phyloP scores from a whole-genome alignment of 2,888 invertebrate genomes.

The Horisme vitalbata region DNA sequence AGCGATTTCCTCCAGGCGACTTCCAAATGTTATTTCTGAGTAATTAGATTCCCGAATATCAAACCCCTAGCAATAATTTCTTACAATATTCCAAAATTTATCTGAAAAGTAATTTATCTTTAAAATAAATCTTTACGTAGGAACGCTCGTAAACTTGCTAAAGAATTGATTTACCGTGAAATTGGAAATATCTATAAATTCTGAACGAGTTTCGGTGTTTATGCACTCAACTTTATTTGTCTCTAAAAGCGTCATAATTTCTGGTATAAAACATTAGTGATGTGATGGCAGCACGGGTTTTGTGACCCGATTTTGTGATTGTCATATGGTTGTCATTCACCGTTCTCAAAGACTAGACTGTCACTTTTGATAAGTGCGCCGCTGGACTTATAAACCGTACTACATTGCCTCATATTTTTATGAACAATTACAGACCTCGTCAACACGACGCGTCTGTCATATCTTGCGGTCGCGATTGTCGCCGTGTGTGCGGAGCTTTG shows the following conservation, averaged over 20 bases:
- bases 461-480: too few relatives aligned
- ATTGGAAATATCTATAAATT: conserved; percentile 41
- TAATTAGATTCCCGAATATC: neutral
- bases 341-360: too few relatives aligned
- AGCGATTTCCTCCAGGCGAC: conserved; percentile 8
- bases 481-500: too few relatives aligned
- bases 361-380: too few relatives aligned
- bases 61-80: conserved; percentile 14
- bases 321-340: too few relatives aligned
- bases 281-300: neutral
- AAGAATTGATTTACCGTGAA: conserved; percentile 42
- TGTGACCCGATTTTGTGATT: neutral
- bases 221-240: conserved; percentile 16
- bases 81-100: conserved; percentile 26
- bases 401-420: too few relatives aligned
- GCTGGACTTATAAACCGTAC: too few relatives aligned
- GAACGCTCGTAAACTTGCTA: conserved; percentile 34
- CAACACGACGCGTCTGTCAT: too few relatives aligned
- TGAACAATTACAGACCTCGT: too few relatives aligned
- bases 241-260: conserved; percentile 17
- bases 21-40: neutral
- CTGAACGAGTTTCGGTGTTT: conserved; percentile 17
- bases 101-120: conserved; percentile 35
- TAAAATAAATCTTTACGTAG: conserved; percentile 34
- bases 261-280: conserved; percentile 6